phyloP scores from a whole-genome alignment of 1,140 invertebrate genomes.

The Leptopilina boulardi region DNA sequence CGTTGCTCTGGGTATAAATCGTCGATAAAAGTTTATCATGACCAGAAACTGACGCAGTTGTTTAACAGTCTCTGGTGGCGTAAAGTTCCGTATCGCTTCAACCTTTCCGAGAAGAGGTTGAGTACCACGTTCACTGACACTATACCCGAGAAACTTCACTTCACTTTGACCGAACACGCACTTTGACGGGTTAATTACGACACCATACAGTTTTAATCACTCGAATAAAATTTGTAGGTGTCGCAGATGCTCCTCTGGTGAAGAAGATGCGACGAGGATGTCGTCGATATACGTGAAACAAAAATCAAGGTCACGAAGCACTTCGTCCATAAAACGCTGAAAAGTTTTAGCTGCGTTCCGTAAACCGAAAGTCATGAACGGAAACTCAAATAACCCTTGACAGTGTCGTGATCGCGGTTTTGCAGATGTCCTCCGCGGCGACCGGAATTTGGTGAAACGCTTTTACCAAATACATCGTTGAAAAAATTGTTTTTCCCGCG shows the following conservation, averaged over 20 bases:
- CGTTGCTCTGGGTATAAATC: conserved; percentile 2
- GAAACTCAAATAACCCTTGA: not conserved
- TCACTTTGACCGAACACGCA: not conserved
- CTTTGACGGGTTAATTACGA: not conserved
- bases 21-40: conserved; percentile 38
- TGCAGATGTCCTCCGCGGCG: too few relatives aligned
- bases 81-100: conserved; percentile 9
- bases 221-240: not conserved
- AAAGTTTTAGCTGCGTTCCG: conserved; percentile 40
- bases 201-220: not conserved
- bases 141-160: conserved; percentile 31
- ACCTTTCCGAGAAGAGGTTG: conserved; percentile 7
- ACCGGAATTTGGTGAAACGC: too few relatives aligned
- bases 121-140: not conserved
- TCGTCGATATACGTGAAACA: conserved; percentile 60
- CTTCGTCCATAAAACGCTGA: conserved; percentile 60
- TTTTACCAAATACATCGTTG: too few relatives aligned
- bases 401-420: not conserved
- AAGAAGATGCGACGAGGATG: conserved; percentile 53
- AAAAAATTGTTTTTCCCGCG: too few relatives aligned
- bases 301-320: conserved; percentile 62
- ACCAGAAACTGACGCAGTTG: conserved; percentile 36
- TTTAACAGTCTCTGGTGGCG: conserved; percentile 5
- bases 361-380: not conserved
- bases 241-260: conserved; percentile 41